Conservation (phyloP, 2,888 invertebrate genomes). For the Idaea dimidiata region DNA sequence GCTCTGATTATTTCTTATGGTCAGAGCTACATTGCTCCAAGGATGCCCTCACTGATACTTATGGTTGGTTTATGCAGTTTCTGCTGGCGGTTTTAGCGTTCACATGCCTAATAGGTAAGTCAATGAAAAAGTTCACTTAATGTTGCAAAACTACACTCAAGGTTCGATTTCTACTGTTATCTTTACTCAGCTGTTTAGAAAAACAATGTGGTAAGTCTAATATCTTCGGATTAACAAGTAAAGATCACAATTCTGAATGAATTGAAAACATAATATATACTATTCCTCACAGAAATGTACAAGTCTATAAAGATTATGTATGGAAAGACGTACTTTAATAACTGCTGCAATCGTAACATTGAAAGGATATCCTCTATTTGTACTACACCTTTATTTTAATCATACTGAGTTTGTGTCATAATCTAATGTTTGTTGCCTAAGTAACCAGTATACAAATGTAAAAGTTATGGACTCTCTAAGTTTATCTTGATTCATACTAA, state of each 20-base stretch:
- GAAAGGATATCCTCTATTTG: too few relatives aligned
- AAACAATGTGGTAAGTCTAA: not conserved
- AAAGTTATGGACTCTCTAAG: too few relatives aligned
- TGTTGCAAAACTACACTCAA: conserved; percentile 19
- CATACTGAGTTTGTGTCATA: too few relatives aligned
- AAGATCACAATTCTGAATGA: not conserved
- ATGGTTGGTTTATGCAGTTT: conserved; percentile 88
- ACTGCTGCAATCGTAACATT: too few relatives aligned
- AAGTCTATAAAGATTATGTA: too few relatives aligned
- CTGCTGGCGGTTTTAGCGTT: conserved; percentile 86
- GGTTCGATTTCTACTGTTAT: conserved; percentile 1
- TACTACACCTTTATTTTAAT: too few relatives aligned
- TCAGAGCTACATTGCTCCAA: conserved; percentile 83
- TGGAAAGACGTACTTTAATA: too few relatives aligned
- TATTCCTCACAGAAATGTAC: too few relatives aligned
- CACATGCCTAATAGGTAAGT: conserved; percentile 86
- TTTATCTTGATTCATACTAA: too few relatives aligned
- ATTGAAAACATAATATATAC: too few relatives aligned
- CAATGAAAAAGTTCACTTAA: conserved; percentile 14
- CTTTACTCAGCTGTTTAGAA: not conserved
- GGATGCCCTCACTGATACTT: conserved; percentile 86
- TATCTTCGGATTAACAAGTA: not conserved
- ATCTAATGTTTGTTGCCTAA: too few relatives aligned
- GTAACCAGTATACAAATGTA: too few relatives aligned
- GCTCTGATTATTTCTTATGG: conserved; percentile 67